These are phyloP conservation scores for Macquaria australasica DNA, from an alignment of 2,113 vertebrate genomes.

Conservation along the genomic window DNA sequence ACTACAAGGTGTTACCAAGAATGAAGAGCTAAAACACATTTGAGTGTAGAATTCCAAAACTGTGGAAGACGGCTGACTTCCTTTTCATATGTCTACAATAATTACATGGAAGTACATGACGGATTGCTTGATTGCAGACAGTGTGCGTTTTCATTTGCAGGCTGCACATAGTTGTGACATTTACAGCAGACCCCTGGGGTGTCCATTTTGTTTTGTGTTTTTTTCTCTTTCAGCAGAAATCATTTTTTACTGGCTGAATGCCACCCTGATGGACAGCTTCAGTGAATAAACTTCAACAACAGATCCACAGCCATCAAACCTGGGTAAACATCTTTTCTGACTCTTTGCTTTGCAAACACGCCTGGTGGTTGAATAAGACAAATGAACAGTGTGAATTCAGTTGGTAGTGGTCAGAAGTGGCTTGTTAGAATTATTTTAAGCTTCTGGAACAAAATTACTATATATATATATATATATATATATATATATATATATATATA, in stretches of 20 bases:
- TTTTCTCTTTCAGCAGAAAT: not conserved
- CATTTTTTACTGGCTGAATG: not conserved
- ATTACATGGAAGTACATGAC: not conserved
- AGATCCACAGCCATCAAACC: not conserved
- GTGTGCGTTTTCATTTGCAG: not conserved
- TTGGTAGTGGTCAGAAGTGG: not conserved
- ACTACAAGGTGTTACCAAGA: not conserved
- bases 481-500: too few species aligned
- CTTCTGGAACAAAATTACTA: not conserved
- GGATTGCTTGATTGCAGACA: not conserved
- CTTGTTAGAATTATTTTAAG: not conserved
- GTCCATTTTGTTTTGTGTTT: not conserved
- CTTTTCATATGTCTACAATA: not conserved
- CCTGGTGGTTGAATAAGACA: not conserved
- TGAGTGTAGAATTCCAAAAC: not conserved
- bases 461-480: too few species aligned
- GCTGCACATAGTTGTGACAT: not conserved
- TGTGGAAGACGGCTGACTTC: not conserved
- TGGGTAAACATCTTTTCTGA: not conserved
- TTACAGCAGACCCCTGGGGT: not conserved
- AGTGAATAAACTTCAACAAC: not conserved
- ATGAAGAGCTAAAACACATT: not conserved
- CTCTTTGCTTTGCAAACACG: not conserved
- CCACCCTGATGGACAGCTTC: constrained; percentile 1
- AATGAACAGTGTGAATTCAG: not conserved